A percentile compares a stretch with the other conserved stretches of the same genome.
These are phyloP conservation scores for Cochlearius cochlearius DNA, from an alignment of 2,113 vertebrate species.

Conservation along the genomic window DNA sequence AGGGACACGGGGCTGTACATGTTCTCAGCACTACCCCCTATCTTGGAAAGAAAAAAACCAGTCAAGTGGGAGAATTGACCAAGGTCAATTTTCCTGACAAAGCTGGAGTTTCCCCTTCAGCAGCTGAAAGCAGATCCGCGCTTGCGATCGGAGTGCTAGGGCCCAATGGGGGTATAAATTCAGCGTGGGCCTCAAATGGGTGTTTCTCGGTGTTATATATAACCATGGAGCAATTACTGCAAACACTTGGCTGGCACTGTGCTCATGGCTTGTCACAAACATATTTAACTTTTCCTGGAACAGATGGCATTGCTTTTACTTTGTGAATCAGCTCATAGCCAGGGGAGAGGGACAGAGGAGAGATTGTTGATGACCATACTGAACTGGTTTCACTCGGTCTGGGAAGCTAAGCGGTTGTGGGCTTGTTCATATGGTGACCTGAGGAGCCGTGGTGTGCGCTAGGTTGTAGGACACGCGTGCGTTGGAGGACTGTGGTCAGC, in stretches of 20 bases:
- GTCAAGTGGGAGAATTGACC: not conserved
- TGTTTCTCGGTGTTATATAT: slow-evolving; percentile 32
- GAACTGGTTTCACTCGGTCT: not conserved
- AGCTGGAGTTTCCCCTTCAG: slow-evolving; percentile 30
- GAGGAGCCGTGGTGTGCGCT: not conserved
- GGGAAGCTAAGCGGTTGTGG: not conserved
- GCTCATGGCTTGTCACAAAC: slow-evolving; percentile 26
- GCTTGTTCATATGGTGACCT: not conserved
- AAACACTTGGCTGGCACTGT: slow-evolving; percentile 27
- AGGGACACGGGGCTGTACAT: not conserved
- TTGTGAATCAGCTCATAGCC: not conserved
- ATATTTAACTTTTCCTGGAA: slow-evolving; percentile 49
- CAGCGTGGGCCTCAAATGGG: not conserved
- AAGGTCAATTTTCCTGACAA: not conserved
- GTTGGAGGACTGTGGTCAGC: not conserved
- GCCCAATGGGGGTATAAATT: not conserved
- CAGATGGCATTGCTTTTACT: slow-evolving; percentile 26
- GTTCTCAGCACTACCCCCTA: not conserved
- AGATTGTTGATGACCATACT: not conserved
- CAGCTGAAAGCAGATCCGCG: slow-evolving; percentile 2
- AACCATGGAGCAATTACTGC: slow-evolving; percentile 32
- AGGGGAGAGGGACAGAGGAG: not conserved
- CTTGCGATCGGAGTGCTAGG: not conserved
- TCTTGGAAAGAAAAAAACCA: not conserved
- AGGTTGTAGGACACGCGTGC: not conserved